phyloP scores from a whole-genome alignment of 2,888 invertebrate genomes.

The Drosophila parthenogenetica region DNA sequence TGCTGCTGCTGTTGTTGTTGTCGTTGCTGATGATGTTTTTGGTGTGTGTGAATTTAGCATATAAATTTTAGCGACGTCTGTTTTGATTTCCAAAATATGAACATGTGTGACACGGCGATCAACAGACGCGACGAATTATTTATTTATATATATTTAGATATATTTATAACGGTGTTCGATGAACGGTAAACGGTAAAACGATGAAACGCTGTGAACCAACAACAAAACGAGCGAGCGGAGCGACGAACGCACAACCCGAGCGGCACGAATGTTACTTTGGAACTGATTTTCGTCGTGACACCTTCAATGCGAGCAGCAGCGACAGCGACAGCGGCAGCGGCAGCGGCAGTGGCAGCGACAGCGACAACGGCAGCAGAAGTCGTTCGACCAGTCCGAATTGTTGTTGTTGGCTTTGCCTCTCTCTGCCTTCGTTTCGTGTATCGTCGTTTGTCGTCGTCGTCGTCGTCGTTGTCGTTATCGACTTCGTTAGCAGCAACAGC shows the following conservation, averaged over 20 bases:
- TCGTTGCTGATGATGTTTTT: background rate
- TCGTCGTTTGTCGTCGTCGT: slow-evolving; percentile 36
- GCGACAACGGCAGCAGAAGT: slow-evolving; percentile 61
- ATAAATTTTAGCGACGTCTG: slow-evolving; percentile 43
- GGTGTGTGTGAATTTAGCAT: slow-evolving; percentile 24
- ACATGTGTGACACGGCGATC: slow-evolving; percentile 54
- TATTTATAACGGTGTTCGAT: slow-evolving; percentile 52
- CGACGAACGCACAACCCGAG: slow-evolving; percentile 81
- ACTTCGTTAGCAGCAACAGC: slow-evolving; percentile 6
- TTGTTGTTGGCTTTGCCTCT: slow-evolving; percentile 45
- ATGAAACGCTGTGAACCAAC: slow-evolving; percentile 56
- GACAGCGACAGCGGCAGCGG: slow-evolving; percentile 33
- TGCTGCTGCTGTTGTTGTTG: too few species aligned
- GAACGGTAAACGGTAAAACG: slow-evolving; percentile 30
- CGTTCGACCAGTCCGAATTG: slow-evolving; percentile 68
- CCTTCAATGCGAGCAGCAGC: slow-evolving; percentile 69
- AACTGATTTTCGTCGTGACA: slow-evolving; percentile 83
- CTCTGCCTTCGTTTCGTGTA: slow-evolving; percentile 28
- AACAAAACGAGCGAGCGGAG: slow-evolving; percentile 66
- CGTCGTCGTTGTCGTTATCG: slow-evolving; percentile 16
- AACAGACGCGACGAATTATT: slow-evolving; percentile 61
- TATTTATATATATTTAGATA: slow-evolving; percentile 2
- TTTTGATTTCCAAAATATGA: slow-evolving; percentile 28
- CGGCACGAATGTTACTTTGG: slow-evolving; percentile 84
- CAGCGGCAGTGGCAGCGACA: slow-evolving; percentile 37